Evolutionary conservation across 1,140 invertebrate genomes (phyloP).

Genomic region (Coboldia fuscipes): DNA sequence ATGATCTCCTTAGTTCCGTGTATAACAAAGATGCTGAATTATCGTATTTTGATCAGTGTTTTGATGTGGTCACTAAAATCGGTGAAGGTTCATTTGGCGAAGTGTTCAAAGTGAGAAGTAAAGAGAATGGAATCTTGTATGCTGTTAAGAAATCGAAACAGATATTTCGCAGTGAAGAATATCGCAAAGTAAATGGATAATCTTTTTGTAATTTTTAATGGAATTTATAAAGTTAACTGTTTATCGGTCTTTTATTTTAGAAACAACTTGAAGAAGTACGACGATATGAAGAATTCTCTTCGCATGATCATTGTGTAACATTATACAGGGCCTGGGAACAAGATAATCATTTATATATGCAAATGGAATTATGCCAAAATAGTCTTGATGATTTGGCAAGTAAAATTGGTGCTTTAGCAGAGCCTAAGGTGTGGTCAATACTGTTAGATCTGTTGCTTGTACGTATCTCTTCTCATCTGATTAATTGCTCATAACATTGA

Average conservation of each 20-base stretch:
- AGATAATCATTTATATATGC: conserved; percentile 41
- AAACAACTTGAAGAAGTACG: conserved; percentile 42
- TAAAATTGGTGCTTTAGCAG: neutral
- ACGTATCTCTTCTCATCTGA: neutral
- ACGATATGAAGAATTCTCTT: conserved; percentile 41
- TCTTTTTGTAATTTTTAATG: neutral
- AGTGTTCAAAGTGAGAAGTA: conserved; percentile 41
- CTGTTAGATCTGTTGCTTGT: conserved; percentile 11
- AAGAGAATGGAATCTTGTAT: conserved; percentile 40
- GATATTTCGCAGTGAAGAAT: conserved; percentile 32
- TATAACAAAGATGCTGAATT: conserved; percentile 13
- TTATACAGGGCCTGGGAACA: conserved; percentile 58
- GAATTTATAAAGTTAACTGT: neutral
- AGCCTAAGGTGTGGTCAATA: conserved; percentile 14
- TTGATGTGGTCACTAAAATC: conserved; percentile 32
- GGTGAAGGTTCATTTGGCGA: conserved; percentile 56
- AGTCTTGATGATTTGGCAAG: neutral
- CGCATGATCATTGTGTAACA: conserved; percentile 42
- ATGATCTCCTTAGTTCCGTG: conserved; percentile 7
- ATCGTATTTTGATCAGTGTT: conserved; percentile 40
- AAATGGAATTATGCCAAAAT: conserved; percentile 41
- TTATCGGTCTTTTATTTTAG: neutral
- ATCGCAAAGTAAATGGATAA: conserved; percentile 21
- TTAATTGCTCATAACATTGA: neutral
- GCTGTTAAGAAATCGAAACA: conserved; percentile 43